These are phyloP conservation scores for Vicugna pacos DNA, from an alignment of 2,113 vertebrate species.

Conservation along the genomic window DNA sequence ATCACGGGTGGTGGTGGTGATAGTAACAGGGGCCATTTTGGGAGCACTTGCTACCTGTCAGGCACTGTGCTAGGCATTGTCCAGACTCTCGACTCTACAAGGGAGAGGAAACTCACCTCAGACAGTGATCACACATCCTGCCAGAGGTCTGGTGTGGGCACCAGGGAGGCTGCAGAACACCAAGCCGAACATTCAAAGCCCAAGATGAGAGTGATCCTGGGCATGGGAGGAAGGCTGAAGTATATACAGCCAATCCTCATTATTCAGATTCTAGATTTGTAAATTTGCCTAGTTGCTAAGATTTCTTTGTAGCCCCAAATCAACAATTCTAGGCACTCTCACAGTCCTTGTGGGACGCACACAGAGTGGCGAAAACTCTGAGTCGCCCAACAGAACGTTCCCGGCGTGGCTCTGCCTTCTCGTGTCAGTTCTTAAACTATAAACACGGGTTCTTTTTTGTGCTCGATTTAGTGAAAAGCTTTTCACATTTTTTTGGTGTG, in stretches of 20 bases:
- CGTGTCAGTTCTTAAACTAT: not conserved
- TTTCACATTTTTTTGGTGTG: not conserved
- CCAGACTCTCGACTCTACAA: not conserved
- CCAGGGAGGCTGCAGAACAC: not conserved
- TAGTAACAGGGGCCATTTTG: not conserved
- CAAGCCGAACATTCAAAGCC: not conserved
- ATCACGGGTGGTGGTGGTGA: rapidly evolving
- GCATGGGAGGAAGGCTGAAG: not conserved
- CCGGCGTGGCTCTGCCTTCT: not conserved
- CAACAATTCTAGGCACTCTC: not conserved
- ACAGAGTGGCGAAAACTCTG: not conserved
- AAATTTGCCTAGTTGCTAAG: not conserved
- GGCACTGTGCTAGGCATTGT: not conserved
- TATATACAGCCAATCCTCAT: not conserved
- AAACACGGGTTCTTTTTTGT: not conserved
- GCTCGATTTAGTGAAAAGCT: not conserved
- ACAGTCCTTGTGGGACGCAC: rapidly evolving
- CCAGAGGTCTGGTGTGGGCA: rapidly evolving
- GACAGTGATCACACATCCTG: not conserved
- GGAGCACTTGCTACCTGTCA: not conserved
- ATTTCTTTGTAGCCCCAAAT: not conserved
- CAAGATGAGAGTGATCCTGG: not conserved
- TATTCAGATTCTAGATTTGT: not conserved
- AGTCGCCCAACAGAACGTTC: rapidly evolving
- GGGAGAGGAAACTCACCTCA: not conserved